Evolutionary conservation across 2,797 vertebrate species (phyloP).

Genomic region (Gallinago stenura): DNA sequence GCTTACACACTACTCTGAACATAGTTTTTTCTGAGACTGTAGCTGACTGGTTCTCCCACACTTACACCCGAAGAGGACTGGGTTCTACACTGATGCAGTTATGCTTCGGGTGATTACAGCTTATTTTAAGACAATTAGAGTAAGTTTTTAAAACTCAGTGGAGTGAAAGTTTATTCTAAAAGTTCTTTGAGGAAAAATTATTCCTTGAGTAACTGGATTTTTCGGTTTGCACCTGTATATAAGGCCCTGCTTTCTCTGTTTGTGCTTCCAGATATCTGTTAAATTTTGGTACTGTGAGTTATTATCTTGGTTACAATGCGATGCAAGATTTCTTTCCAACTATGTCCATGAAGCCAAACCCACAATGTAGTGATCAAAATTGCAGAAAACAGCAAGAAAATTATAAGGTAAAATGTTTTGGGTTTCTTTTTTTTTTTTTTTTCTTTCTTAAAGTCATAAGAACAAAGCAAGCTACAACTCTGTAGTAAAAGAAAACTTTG

Average conservation of each 20-base stretch:
- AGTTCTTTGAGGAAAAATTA: neutral
- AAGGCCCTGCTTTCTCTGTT: neutral
- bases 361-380: conserved; percentile 89
- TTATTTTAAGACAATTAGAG: neutral
- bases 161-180: neutral
- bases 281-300: conserved; percentile 93
- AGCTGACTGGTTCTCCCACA: neutral
- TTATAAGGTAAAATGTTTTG: conserved; percentile 82
- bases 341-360: conserved; percentile 96
- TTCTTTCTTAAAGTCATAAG: neutral
- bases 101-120: neutral
- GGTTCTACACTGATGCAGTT: neutral
- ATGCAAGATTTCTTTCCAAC: conserved; percentile 98
- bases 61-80: fast-evolving
- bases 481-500: neutral
- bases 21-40: neutral
- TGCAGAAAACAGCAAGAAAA: conserved; percentile 91
- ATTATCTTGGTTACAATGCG: conserved; percentile 97
- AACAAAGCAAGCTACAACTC: neutral
- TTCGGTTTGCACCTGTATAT: neutral
- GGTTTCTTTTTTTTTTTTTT: too few species aligned
- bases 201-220: neutral
- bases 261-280: conserved; percentile 87
- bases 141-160: neutral
- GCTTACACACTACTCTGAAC: too few species aligned